Evolutionary conservation across 1,140 invertebrate genomes (phyloP), one percentile per base, ranked within the genome.

Genomic region (Drosophila suzukii): DNA sequence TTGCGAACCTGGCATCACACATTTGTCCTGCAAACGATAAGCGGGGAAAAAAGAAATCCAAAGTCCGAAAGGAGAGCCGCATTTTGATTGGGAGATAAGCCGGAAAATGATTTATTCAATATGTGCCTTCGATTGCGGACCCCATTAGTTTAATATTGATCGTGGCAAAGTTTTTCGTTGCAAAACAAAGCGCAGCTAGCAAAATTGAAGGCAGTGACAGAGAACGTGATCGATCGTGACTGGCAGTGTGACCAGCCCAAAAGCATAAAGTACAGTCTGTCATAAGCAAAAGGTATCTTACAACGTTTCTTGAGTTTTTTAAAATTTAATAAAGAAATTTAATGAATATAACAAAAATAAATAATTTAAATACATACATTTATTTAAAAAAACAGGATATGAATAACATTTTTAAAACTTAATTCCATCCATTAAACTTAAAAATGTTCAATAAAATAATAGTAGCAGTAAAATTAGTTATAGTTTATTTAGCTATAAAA

Each of bases 1-100:
- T 72, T 91, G 80, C 55, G 67, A 74, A 68, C 63, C 77, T 61
- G 84, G 59, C 89, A 91, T 92, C 91, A 92, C 89, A 92, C 91
- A 91, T 92, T 92, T 89, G 91, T 92, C 84, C 91, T 92, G 78
- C 43, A 91, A 84, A 50, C 63, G 46, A 78, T 13, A 81, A 36
- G 62, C 68, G 46, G 27, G 53, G 34, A 43, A 30, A 34, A 36
- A 41, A 43, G 32, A 13, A 63, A 11, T 24, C 13, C 65, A 27
- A 55, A 47, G 32, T 66, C 65, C 61, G 32, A 3, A 51, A 17
- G 12, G 13, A 27, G 2, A 5, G 65, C 61, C 47, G 65, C 65
- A 68, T 68, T 61, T 50, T 34, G 17, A 27, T 34, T 61, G 17
- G 38, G 27, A 75, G 54, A 72, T 27, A 68, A 32, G 71, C 27